Evolutionary conservation across 2,113 vertebrate species (phyloP).

Genomic region (Eidolon helvum): DNA sequence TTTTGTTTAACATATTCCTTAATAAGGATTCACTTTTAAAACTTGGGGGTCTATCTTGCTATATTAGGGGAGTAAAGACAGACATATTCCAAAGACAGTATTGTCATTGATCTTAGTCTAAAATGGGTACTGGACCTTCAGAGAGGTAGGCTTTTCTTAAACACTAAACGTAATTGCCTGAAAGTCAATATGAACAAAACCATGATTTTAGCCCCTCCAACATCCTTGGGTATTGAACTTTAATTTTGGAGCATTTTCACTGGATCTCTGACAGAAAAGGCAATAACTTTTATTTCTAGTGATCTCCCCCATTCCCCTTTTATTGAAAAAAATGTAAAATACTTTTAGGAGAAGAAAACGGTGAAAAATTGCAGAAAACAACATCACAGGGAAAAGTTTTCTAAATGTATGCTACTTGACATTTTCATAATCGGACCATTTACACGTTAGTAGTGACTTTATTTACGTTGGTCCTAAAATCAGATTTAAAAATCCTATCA

Average conservation of each 20-base stretch:
- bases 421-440: not conserved
- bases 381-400: not conserved
- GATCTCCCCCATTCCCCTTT: not conserved
- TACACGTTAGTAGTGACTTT: not conserved
- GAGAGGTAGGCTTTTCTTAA: not conserved
- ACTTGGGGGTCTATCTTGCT: not conserved
- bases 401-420: not conserved
- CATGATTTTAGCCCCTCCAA: not conserved
- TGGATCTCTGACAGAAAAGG: not conserved
- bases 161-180: not conserved
- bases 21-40: conserved; percentile 11
- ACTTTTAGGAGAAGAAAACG: not conserved
- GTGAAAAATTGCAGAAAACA: not conserved
- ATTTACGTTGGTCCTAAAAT: not conserved
- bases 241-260: not conserved
- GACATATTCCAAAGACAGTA: not conserved
- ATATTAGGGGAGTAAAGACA: not conserved
- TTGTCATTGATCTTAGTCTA: not conserved
- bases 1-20: not conserved
- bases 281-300: not conserved
- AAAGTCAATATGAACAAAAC: not conserved
- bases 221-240: not conserved
- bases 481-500: not conserved
- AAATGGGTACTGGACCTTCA: not conserved
- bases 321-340: not conserved